Evolutionary conservation across 1,140 invertebrate genomes (phyloP), one percentile per base, ranked within the genome.

Genomic region (Octopus sinensis): DNA sequence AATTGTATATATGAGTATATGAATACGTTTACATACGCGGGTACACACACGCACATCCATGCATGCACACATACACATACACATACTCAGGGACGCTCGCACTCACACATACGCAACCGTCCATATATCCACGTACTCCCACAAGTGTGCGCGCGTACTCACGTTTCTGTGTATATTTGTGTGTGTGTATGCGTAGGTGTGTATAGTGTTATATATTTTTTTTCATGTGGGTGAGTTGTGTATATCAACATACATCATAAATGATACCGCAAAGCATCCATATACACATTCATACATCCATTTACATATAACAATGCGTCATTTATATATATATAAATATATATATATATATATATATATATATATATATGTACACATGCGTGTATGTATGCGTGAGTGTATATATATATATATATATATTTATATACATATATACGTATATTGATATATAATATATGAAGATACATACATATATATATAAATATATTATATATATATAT

Each of bases 301-400:
- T 62, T 10, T 10, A 10, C 17, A 3, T 62, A 10, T 17, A 17
- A 62, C 17, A 10, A 17, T 10, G 9, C 17, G 9, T 62, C 9
- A 17, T 62, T 62, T 9, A 62, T 62, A 62, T 62, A 62, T 62
- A 62, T 62, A 62, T 62, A 62, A 7, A 62, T 17, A 62, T 62
- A 62, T 62, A 62, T 62, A 62, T 62, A 62, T 62, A 62, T 62
- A 62, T 62, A 62, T 62, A 62, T 62, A 62, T 62, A 62, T 62
- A 62, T 62, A 62, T 62, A 17, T 62, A 17, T 62, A 17, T 62
- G 56, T 62, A 17, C 17, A 17, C 17, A 17, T 62, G 17, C 17
- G 56, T 62, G 17, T 62, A 17, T 17, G 17, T 62, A 6, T 62
- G 17, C 17, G 17, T 62, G 17, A 7, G 17, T 62, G 17, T 62